Base-by-base conservation (phyloP, 1,140 invertebrate species). In the Panonychus citri region DNA sequence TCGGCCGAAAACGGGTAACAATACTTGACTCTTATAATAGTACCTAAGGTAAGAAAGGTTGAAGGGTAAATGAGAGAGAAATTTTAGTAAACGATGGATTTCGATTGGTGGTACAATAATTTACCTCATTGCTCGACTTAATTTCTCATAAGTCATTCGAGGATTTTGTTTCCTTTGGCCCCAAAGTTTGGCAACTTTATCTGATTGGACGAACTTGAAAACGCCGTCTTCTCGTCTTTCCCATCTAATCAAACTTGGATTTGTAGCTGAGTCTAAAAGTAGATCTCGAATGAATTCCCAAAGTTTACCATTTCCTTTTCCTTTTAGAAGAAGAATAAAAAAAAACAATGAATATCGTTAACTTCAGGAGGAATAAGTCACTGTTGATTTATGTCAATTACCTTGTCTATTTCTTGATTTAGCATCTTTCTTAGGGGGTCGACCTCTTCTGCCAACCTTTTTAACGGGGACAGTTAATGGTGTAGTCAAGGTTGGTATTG, bases 101-200 rank as follows among this genome's bases (percentile, higher is more conserved):
- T 43, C 17, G 7, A 21, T 13, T 15, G n/a, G 10, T n/a, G 25
- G 19, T 8, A 25, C 3, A 7, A 17, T 40, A 42, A 52, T 55
- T 58, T 71, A 85, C 78, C 87, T 78, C 85, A 93, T 90, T 7
- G 87, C 87, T 63, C 87, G 69, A 70, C 83, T 88, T 59, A 91
- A 77, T 69, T 93, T 93, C 67, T 90, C 87, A 66, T 90, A 93
- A 19, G 82, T 89, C 87, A 91, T 91, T 65, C 81, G 79, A 27
- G 79, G 78, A 66, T 93, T 91, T 65, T 83, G 81, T 66, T 88
- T 88, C 63, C 73, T 68, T 26, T 77, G 76, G 0, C 86, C 87
- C 87, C 87, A 91, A 57, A 88, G 73, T 64, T 83, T 79, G 1
- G 86, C 85, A 2, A 91, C 82, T 64, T 83, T 79, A 60, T 89